A percentile compares a stretch with the other conserved stretches of the same genome.
These are phyloP conservation scores for Ariolimax columbianus DNA, from an alignment of 2,888 invertebrate genomes.

Conservation along the genomic window DNA sequence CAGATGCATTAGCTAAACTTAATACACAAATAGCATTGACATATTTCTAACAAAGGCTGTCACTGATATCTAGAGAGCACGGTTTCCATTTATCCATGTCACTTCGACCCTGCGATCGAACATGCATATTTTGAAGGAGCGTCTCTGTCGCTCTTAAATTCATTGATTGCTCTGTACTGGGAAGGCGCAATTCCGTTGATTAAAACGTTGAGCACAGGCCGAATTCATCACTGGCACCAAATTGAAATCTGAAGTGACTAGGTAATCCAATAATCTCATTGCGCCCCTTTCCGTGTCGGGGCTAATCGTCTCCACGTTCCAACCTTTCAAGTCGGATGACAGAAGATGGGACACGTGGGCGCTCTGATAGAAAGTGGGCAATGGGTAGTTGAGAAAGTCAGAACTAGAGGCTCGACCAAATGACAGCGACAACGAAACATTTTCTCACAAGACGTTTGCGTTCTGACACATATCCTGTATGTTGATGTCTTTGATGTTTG, in stretches of 20 bases:
- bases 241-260: conserved; percentile 52
- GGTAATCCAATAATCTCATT: conserved; percentile 50
- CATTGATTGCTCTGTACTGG: conserved; percentile 29
- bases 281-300: conserved; percentile 30
- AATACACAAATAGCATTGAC: no score
- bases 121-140: neutral
- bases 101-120: neutral
- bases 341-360: neutral
- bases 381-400: no score
- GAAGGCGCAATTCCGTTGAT: conserved; percentile 44
- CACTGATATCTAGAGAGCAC: neutral
- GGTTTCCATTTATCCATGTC: neutral
- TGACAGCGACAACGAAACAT: no score
- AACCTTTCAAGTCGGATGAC: neutral
- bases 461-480: no score
- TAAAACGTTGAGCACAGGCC: conserved; percentile 31
- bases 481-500: no score
- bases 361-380: neutral
- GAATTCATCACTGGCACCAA: conserved; percentile 49
- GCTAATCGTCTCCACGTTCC: conserved; percentile 41
- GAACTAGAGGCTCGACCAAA: no score
- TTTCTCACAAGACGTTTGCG: no score
- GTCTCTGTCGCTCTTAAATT: neutral
- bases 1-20: no score
- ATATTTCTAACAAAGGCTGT: neutral